These are phyloP conservation scores for Cephalopterus ornatus DNA, from an alignment of 2,113 vertebrate genomes.

Conservation along the genomic window DNA sequence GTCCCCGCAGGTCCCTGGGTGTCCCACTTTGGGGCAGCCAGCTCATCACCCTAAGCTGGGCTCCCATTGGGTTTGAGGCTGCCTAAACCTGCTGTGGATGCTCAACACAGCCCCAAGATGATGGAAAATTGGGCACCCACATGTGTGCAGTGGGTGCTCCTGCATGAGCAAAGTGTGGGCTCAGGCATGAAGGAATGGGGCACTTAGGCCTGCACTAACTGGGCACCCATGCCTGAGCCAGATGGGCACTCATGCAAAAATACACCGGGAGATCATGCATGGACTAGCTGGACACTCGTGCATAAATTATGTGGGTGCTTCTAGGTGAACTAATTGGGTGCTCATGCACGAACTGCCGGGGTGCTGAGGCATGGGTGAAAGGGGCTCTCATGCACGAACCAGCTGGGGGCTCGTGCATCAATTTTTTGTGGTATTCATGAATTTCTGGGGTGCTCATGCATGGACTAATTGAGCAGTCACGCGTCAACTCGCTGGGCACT, in stretches of 20 bases:
- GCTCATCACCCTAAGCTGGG: fast-evolving
- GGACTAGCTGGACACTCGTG: background rate
- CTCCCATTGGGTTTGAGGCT: background rate
- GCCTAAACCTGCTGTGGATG: background rate
- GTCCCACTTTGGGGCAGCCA: fast-evolving
- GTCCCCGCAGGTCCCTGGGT: fast-evolving
- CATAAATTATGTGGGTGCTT: background rate
- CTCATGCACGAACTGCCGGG: background rate
- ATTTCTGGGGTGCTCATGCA: background rate
- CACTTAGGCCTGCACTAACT: background rate
- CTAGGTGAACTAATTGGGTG: background rate
- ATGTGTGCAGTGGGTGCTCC: background rate
- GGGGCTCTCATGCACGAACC: background rate
- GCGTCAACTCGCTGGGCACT: background rate
- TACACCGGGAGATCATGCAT: fast-evolving
- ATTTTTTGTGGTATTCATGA: background rate
- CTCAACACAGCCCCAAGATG: fast-evolving
- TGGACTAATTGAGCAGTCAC: background rate
- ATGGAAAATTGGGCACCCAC: fast-evolving
- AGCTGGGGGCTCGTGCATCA: background rate
- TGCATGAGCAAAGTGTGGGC: fast-evolving
- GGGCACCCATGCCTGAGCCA: background rate
- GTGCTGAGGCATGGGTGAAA: background rate
- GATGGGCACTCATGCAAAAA: background rate
- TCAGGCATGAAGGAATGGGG: background rate